These are phyloP conservation scores for Hydrotaea cyrtoneurina DNA, from an alignment of 2,888 invertebrate genomes.

Conservation along the genomic window DNA sequence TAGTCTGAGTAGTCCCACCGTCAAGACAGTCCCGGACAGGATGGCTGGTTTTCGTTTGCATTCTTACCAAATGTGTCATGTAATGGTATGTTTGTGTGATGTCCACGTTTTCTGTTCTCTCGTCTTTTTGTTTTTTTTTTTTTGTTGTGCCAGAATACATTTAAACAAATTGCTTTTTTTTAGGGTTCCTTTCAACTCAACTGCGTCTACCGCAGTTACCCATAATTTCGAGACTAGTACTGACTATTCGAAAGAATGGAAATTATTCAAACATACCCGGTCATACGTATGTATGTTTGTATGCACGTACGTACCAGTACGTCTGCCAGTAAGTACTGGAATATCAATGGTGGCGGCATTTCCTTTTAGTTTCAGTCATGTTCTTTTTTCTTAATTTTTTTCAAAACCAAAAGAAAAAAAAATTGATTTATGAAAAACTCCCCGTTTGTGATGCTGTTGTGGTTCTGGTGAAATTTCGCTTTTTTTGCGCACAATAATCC, in stretches of 20 bases:
- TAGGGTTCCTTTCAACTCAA: slow-evolving; percentile 49
- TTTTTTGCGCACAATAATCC: slow-evolving; percentile 42
- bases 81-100: slow-evolving; percentile 38
- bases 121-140: not conserved
- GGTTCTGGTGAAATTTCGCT: slow-evolving; percentile 41
- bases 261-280: not conserved
- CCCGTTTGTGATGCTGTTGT: slow-evolving; percentile 4
- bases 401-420: slow-evolving; percentile 31
- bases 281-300: too few relatives aligned
- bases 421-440: slow-evolving; percentile 62
- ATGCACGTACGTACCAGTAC: not conserved
- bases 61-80: slow-evolving; percentile 29
- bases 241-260: slow-evolving; percentile 8
- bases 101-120: not conserved
- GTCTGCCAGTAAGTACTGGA: not conserved
- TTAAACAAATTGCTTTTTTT: slow-evolving; percentile 71
- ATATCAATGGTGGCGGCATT: slow-evolving; percentile 59
- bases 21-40: not conserved
- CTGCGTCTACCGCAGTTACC: slow-evolving; percentile 16
- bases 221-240: slow-evolving; percentile 4
- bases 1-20: slow-evolving; percentile 1
- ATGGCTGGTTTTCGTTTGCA: slow-evolving; percentile 6
- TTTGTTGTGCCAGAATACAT: slow-evolving; percentile 53
- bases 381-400: slow-evolving; percentile 39
- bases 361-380: slow-evolving; percentile 14